These are phyloP conservation scores for Theodoxus fluviatilis DNA, from an alignment of 2,888 invertebrate genomes.

Conservation along the genomic window DNA sequence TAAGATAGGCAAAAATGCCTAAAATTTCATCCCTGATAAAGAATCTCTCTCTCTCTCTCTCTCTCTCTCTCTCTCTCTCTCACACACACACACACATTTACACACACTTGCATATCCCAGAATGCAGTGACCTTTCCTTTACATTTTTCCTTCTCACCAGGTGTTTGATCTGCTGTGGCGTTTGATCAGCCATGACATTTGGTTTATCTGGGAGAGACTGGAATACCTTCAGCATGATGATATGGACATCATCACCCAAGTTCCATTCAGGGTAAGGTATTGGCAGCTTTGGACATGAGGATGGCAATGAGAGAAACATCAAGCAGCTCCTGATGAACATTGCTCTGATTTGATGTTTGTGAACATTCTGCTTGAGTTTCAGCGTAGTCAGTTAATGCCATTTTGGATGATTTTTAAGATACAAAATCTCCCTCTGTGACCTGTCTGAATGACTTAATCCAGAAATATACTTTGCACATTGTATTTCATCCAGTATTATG, in stretches of 20 bases:
- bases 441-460: too few species aligned
- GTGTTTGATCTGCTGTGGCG: conserved; percentile 64
- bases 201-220: conserved; percentile 64
- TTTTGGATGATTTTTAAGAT: background rate
- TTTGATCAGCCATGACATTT: conserved; percentile 62
- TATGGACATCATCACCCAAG: conserved; percentile 55
- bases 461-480: too few species aligned
- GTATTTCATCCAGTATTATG: too few species aligned
- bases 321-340: background rate
- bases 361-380: background rate
- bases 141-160: conserved; percentile 36
- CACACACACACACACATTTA: too few species aligned
- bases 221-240: conserved; percentile 61
- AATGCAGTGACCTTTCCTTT: too few species aligned
- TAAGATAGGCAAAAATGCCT: too few species aligned
- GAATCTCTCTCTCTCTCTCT: too few species aligned
- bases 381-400: background rate
- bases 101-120: too few species aligned
- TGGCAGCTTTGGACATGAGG: background rate
- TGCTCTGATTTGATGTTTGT: background rate
- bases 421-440: background rate
- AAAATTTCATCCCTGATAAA: too few species aligned
- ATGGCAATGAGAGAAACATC: background rate
- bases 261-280: conserved; percentile 56
- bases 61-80: too few species aligned